Evolutionary conservation across 1,140 invertebrate species (phyloP).

Genomic region (Arctopsyche grandis): DNA sequence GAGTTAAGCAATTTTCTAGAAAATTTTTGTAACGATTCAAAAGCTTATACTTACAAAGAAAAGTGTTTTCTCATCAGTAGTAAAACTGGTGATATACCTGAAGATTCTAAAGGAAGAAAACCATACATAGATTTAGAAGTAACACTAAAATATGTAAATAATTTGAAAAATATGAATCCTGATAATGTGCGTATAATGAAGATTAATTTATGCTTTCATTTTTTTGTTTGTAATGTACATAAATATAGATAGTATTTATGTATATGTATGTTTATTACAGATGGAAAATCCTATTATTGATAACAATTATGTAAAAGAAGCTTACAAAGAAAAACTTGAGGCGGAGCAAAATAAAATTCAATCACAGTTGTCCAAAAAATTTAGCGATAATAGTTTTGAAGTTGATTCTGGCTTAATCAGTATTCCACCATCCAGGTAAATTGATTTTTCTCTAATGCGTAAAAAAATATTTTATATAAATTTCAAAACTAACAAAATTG

Average conservation of each 20-base stretch:
- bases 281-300: neutral
- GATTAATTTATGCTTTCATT: neutral
- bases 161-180: constrained; percentile 58
- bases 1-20: constrained; percentile 37
- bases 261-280: neutral
- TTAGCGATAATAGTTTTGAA: neutral
- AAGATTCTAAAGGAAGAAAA: constrained; percentile 34
- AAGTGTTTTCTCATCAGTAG: constrained; percentile 39
- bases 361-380: neutral
- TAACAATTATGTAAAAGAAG: neutral
- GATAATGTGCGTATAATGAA: constrained; percentile 40
- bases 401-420: neutral
- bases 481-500: neutral
- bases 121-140: constrained; percentile 46
- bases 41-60: constrained; percentile 24
- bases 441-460: neutral
- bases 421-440: neutral
- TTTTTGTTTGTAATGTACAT: constrained; percentile 57
- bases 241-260: constrained; percentile 32
- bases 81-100: constrained; percentile 31
- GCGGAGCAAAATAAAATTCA: neutral
- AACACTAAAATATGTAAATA: constrained; percentile 43
- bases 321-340: neutral
- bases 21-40: constrained; percentile 38
- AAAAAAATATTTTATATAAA: neutral